These are phyloP conservation scores for Pipra filicauda DNA, from an alignment of 2,113 vertebrate species.

Conservation along the genomic window DNA sequence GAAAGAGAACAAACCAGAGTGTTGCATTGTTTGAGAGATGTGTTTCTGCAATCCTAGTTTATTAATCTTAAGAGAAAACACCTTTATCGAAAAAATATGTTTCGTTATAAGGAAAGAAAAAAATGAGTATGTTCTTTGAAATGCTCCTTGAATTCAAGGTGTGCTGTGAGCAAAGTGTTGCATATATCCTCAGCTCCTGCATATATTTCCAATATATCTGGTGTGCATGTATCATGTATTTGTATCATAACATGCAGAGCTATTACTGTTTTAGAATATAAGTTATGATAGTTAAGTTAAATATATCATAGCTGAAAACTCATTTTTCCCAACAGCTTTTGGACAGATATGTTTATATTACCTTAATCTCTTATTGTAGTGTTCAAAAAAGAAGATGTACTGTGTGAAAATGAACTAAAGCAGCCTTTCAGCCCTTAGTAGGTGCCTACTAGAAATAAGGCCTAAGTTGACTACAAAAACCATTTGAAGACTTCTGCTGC, in stretches of 20 bases:
- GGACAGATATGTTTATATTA: neutral
- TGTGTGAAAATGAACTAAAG: neutral
- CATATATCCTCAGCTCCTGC: neutral
- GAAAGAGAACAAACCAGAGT: neutral
- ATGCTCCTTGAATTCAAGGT: conserved; percentile 2
- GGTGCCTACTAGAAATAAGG: neutral
- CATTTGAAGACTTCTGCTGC: neutral
- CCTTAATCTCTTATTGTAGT: neutral
- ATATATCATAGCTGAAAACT: neutral
- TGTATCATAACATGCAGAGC: neutral
- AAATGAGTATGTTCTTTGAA: neutral
- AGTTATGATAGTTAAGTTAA: neutral
- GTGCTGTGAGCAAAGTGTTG: neutral
- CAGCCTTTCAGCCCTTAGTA: neutral
- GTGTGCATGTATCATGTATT: neutral
- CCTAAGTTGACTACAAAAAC: neutral
- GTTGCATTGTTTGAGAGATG: neutral
- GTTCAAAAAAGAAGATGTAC: neutral
- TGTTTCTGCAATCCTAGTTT: neutral
- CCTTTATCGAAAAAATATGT: neutral
- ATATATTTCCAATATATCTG: neutral
- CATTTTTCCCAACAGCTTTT: neutral
- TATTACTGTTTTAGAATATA: conserved; percentile 4
- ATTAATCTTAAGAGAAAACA: neutral
- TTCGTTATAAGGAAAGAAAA: neutral